These are phyloP conservation scores for Drosophila koepferae DNA, from an alignment of 2,888 invertebrate genomes.

Conservation along the genomic window DNA sequence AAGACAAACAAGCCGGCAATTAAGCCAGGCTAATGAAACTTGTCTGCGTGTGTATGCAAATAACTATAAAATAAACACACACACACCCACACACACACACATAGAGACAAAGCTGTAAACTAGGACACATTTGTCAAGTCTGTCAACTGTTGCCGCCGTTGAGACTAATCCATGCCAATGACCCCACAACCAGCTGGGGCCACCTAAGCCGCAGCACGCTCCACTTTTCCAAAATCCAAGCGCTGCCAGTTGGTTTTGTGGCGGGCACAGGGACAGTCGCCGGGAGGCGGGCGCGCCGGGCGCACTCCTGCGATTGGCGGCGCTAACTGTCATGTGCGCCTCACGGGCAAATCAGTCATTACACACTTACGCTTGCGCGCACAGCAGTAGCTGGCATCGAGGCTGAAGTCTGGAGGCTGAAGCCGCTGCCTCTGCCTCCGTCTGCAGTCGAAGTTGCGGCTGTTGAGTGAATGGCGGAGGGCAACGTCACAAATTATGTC, in stretches of 20 bases:
- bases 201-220: conserved; percentile 79
- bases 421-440: conserved; percentile 8
- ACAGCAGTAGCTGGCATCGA: conserved; percentile 31
- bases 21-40: conserved; percentile 50
- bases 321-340: conserved; percentile 54
- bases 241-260: conserved; percentile 62
- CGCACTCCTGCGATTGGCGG: conserved; percentile 40
- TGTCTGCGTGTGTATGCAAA: conserved; percentile 26
- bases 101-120: conserved; percentile 27
- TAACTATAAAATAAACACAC: conserved; percentile 37
- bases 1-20: conserved; percentile 53
- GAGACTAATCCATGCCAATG: conserved; percentile 63
- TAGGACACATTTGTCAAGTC: conserved; percentile 67
- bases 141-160: conserved; percentile 67
- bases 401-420: conserved; percentile 21
- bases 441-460: conserved; percentile 18
- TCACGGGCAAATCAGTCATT: conserved; percentile 79
- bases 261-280: conserved; percentile 10
- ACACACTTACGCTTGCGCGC: conserved; percentile 74
- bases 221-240: conserved; percentile 73
- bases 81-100: not conserved
- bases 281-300: not conserved
- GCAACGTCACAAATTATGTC: conserved; percentile 76
- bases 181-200: conserved; percentile 69
- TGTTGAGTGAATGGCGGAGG: conserved; percentile 14